Evolutionary conservation across 1,140 invertebrate genomes (phyloP), one percentile per base, ranked within the genome.

Genomic region (Colletes gigas): DNA sequence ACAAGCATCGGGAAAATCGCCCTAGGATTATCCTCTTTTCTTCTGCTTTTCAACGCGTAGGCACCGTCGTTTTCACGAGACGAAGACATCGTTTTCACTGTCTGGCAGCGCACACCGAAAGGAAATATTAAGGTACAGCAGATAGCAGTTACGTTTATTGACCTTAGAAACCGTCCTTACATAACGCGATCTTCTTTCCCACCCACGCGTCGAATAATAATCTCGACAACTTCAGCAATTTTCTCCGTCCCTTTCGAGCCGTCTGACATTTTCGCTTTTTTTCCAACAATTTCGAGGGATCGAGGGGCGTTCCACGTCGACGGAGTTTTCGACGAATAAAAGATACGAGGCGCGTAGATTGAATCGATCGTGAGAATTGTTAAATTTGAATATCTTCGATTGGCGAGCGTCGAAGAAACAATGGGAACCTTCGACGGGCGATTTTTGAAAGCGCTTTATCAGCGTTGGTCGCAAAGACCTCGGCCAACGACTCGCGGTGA

Each of bases 111-210:
- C 54, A 15, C 19, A 14, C 39, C 5, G 7, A 30, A 84, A 39
- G 41, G 67, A 71, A 70, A 59, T 52, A 50, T 63, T 73, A 69
- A 85, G 81, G 82, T 77, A 83, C 17, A 50, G 54, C 60, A 62
- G 47, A 57, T 6, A 72, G 19, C 17, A 41, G 71, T 81, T 81
- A 81, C 55, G 81, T 68, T 83, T 78, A 81, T 79, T 75, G 78
- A 66, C 52, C 75, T 76, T 54, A 57, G 73, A 77, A 74, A 76
- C 67, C 17, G 50, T 68, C 63, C 59, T 68, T 47, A 72, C 74
- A 70, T 75, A 47, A 41, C 54, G 17, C n/a, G n/a, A 60, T 79
- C 76, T 78, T 67, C 17, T n/a, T 50, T 21, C 14, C 44, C 14
- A 5, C 57, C 67, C 54, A 77, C 71, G 82, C 60, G 41, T 54